A percentile compares a stretch with the other conserved stretches of the same genome.
phyloP scores from a whole-genome alignment of 2,113 vertebrate species.

The Pardalotus punctatus region DNA sequence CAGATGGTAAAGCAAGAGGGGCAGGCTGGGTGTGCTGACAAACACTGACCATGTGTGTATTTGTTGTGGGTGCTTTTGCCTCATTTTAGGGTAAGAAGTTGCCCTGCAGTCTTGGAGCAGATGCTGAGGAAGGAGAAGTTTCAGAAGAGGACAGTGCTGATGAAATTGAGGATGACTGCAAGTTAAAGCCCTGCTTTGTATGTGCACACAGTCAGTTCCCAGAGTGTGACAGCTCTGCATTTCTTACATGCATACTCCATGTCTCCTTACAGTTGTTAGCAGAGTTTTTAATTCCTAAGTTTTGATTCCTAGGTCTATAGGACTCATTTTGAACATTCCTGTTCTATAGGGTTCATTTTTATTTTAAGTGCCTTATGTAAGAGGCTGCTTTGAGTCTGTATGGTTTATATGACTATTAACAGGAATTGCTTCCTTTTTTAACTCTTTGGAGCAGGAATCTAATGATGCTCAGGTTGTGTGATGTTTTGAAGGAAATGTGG shows the following conservation, averaged over 20 bases:
- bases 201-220: constrained; percentile 5
- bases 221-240: background rate
- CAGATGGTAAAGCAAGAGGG: background rate
- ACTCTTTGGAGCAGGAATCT: background rate
- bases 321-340: background rate
- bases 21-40: background rate
- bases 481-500: background rate
- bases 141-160: constrained; percentile 97
- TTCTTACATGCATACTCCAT: background rate
- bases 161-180: constrained; percentile 97
- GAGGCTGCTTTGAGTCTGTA: background rate
- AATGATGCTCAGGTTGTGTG: background rate
- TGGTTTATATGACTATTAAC: background rate
- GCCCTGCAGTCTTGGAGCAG: constrained; percentile 86
- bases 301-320: background rate
- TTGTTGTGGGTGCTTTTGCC: background rate
- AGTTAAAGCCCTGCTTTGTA: constrained; percentile 88
- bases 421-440: background rate
- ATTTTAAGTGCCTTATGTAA: background rate
- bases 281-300: background rate
- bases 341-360: background rate
- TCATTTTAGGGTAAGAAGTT: constrained; percentile 90
- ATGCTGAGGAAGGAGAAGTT: constrained; percentile 95
- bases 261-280: background rate
- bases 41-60: background rate